These are phyloP conservation scores for Notothenia coriiceps DNA, from an alignment of 2,113 vertebrate species.

Conservation along the genomic window DNA sequence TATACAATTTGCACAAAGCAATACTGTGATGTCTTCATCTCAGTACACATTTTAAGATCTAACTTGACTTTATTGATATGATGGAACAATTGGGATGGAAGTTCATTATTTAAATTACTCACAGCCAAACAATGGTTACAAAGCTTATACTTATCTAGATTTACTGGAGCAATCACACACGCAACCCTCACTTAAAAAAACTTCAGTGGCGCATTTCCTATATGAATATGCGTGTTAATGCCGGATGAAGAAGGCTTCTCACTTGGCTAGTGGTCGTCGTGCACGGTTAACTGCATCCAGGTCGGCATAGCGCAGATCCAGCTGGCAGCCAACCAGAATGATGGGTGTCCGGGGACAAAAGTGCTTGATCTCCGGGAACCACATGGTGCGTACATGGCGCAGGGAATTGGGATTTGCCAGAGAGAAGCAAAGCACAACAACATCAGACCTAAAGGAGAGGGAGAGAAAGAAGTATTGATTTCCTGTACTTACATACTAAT, in stretches of 20 bases:
- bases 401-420: conserved; percentile 93
- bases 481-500: not conserved
- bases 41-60: not conserved
- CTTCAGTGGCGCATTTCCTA: not conserved
- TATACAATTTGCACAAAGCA: not conserved
- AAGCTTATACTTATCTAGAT: conserved; percentile 3
- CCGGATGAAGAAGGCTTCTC: conserved; percentile 59
- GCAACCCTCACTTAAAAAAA: conserved; percentile 6
- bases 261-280: conserved; percentile 91
- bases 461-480: not conserved
- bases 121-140: not conserved
- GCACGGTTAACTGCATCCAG: conserved; percentile 93
- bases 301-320: conserved; percentile 94
- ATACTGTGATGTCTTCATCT: not conserved
- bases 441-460: conserved; percentile 85
- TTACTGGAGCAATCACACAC: conserved; percentile 4
- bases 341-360: conserved; percentile 94
- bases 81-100: not conserved
- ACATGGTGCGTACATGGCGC: conserved; percentile 92
- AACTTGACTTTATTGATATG: not conserved
- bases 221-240: conserved; percentile 38
- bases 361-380: conserved; percentile 94
- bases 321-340: conserved; percentile 94
- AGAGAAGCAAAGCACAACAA: conserved; percentile 92
- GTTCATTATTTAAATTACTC: not conserved